phyloP scores from a whole-genome alignment of 2,888 invertebrate genomes.

The Sinohyriopsis cumingii region DNA sequence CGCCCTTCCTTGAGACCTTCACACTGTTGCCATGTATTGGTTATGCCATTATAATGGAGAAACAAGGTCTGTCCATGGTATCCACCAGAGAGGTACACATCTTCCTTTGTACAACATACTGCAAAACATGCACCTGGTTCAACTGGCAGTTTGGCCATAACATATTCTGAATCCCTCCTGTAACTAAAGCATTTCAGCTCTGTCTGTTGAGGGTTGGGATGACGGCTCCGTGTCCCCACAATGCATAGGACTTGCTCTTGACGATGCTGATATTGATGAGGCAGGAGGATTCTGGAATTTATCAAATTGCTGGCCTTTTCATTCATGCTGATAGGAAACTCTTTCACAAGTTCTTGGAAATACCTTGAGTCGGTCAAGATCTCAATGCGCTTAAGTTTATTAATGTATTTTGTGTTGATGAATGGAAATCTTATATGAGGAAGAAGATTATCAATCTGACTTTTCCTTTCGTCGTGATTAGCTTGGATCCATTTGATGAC shows the following conservation, averaged over 20 bases:
- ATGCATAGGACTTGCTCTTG: constrained; percentile 47
- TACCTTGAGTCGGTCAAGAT: constrained; percentile 14
- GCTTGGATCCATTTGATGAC: constrained; percentile 80
- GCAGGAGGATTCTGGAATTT: background rate
- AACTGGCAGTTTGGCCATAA: constrained; percentile 33
- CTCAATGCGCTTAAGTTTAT: constrained; percentile 20
- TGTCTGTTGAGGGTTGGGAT: constrained; percentile 44
- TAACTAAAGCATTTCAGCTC: constrained; percentile 49
- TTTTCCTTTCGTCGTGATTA: constrained; percentile 72
- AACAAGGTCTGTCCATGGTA: constrained; percentile 38
- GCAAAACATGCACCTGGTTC: constrained; percentile 51
- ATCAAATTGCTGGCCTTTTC: background rate
- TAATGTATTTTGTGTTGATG: constrained; percentile 39
- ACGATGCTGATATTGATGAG: constrained; percentile 30
- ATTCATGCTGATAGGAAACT: constrained; percentile 1
- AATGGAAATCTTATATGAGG: constrained; percentile 35
- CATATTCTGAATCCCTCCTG: constrained; percentile 39
- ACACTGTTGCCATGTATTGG: constrained; percentile 43
- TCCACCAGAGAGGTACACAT: constrained; percentile 45
- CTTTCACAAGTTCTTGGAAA: constrained; percentile 10
- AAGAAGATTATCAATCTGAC: constrained; percentile 29
- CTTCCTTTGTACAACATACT: constrained; percentile 35
- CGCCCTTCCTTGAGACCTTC: constrained; percentile 35
- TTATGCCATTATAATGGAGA: constrained; percentile 34
- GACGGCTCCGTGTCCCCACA: constrained; percentile 43